Evolutionary conservation across 2,888 invertebrate genomes (phyloP).

Genomic region (Sarcophaga caerulescens): DNA sequence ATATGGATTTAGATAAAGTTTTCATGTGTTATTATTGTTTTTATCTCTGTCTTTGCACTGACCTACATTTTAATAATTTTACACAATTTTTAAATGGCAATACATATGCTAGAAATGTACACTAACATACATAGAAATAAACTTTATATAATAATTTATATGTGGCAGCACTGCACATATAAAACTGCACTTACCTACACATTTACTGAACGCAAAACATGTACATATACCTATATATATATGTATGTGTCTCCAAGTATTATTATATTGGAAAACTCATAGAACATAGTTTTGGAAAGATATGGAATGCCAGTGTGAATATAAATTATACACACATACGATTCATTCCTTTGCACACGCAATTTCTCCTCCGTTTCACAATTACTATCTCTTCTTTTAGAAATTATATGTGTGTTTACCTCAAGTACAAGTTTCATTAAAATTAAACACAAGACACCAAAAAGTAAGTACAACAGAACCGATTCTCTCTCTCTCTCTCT

Average conservation of each 20-base stretch:
- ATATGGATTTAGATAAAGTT: not conserved
- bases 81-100: constrained; percentile 32
- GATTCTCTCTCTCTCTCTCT: not conserved
- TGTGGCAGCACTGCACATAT: not conserved
- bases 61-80: constrained; percentile 41
- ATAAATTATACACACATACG: not conserved
- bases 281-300: not conserved
- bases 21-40: not conserved
- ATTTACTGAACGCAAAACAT: not conserved
- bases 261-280: not conserved
- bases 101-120: constrained; percentile 22
- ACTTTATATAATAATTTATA: constrained; percentile 5
- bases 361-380: constrained; percentile 28
- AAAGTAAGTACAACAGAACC: constrained; percentile 23
- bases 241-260: not conserved
- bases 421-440: constrained; percentile 59
- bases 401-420: constrained; percentile 51
- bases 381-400: not conserved
- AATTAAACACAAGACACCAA: constrained; percentile 53
- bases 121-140: constrained; percentile 3
- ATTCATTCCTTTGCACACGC: constrained; percentile 36
- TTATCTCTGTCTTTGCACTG: constrained; percentile 15
- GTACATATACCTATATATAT: too few relatives aligned
- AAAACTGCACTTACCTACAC: not conserved
- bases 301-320: not conserved